Conservation (phyloP, 2,888 invertebrate genomes). For the Archips crataeganus region DNA sequence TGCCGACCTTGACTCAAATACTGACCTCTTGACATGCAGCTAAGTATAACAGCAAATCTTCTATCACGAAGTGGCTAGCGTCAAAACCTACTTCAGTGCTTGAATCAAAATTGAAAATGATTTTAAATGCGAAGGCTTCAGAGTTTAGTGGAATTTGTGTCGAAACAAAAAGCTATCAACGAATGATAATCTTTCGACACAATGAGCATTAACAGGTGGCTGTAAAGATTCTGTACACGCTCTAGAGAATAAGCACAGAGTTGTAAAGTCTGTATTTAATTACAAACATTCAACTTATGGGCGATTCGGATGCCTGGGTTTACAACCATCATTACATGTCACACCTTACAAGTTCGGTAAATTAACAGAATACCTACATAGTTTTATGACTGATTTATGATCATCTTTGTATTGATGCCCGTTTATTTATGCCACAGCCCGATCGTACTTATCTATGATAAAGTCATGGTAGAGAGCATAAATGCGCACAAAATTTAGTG, state of each 20-base stretch:
- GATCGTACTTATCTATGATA: not conserved
- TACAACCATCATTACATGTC: constrained; percentile 12
- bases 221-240: not conserved
- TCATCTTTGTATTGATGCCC: not conserved
- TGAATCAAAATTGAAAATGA: not conserved
- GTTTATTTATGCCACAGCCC: no score
- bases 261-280: constrained; percentile 30
- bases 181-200: constrained; percentile 27
- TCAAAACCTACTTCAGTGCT: not conserved
- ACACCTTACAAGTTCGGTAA: not conserved
- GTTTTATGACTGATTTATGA: not conserved
- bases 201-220: constrained; percentile 27
- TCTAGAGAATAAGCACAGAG: constrained; percentile 24
- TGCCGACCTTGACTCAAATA: constrained; percentile 22
- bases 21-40: constrained; percentile 23
- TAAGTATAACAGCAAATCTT: constrained; percentile 6
- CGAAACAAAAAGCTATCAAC: constrained; percentile 28
- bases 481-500: no score
- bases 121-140: constrained; percentile 1
- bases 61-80: not conserved
- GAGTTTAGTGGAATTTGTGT: constrained; percentile 10
- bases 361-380: not conserved
- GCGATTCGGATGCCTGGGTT: not conserved
- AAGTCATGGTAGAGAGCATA: not conserved
- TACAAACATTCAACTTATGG: constrained; percentile 16